A percentile compares a stretch with the other conserved stretches of the same genome.
Evolutionary conservation across 2,797 vertebrate species (phyloP).

Genomic region (Halcyon badia): DNA sequence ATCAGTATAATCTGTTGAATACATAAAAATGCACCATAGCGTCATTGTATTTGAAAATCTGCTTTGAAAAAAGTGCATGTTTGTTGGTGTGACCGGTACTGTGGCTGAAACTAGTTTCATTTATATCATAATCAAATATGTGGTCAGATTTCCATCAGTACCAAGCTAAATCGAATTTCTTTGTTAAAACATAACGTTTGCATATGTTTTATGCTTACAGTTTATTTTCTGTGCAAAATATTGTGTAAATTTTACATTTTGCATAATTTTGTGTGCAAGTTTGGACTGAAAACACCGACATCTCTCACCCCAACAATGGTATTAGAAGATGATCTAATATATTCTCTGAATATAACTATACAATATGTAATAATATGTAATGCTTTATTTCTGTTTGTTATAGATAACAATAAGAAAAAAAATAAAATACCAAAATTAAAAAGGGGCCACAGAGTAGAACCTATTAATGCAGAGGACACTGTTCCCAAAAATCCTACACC

Average conservation of each 20-base stretch:
- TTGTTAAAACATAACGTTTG: not conserved
- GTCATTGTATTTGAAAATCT: not conserved
- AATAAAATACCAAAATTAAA: conserved; percentile 89
- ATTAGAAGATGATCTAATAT: not conserved
- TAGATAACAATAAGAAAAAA: conserved; percentile 89
- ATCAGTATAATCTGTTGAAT: not conserved
- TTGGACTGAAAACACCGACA: not conserved
- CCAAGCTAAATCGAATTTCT: not conserved
- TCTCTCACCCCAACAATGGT: not conserved
- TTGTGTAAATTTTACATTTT: not conserved
- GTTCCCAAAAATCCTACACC: conserved; percentile 83
- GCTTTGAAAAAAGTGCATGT: accelerated
- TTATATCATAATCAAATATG: not conserved
- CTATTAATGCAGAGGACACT: conserved; percentile 86
- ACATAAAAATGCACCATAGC: not conserved
- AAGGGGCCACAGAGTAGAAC: conserved; percentile 92
- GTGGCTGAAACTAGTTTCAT: not conserved
- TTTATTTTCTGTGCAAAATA: not conserved
- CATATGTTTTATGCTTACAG: not conserved
- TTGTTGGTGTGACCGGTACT: not conserved
- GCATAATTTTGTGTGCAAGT: not conserved
- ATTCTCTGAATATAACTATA: not conserved
- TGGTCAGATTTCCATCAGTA: not conserved
- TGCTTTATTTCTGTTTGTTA: conserved; percentile 28
- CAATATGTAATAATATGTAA: not conserved